These are phyloP conservation scores for Tuberolachnus salignus DNA, from an alignment of 2,888 invertebrate species.

Conservation along the genomic window DNA sequence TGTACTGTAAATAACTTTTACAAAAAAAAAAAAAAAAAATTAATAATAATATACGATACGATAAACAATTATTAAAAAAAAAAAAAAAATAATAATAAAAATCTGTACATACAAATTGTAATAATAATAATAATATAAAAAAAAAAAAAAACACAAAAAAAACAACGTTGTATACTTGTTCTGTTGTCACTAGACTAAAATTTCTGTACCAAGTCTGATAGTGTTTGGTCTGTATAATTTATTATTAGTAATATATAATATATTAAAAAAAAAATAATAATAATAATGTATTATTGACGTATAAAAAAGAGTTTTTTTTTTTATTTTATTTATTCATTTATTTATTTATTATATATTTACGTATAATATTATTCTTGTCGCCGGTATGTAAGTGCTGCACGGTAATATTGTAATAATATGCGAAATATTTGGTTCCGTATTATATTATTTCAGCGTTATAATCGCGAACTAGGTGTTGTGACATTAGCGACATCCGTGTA, in stretches of 20 bases:
- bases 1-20: slow-evolving; percentile 10
- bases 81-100: too few species aligned
- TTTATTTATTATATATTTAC: not conserved
- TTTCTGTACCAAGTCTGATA: slow-evolving; percentile 53
- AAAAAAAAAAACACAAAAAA: not conserved
- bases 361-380: too few species aligned
- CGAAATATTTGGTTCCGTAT: too few species aligned
- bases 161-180: slow-evolving; percentile 50
- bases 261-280: slow-evolving; percentile 17
- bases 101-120: slow-evolving; percentile 50
- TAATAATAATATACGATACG: too few species aligned
- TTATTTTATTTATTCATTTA: slow-evolving; percentile 5
- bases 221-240: slow-evolving; percentile 49
- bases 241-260: slow-evolving; percentile 31
- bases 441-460: too few species aligned
- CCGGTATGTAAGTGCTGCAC: too few species aligned
- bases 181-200: slow-evolving; percentile 50
- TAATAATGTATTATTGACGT: slow-evolving; percentile 50
- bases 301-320: slow-evolving; percentile 19
- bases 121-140: slow-evolving; percentile 33
- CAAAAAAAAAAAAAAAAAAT: too few species aligned
- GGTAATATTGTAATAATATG: not conserved
- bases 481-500: too few species aligned
- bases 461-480: too few species aligned
- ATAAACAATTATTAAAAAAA: too few species aligned